These are phyloP conservation scores for Pipistrellus pygmaeus DNA, from an alignment of 2,797 vertebrate species.

Conservation along the genomic window DNA sequence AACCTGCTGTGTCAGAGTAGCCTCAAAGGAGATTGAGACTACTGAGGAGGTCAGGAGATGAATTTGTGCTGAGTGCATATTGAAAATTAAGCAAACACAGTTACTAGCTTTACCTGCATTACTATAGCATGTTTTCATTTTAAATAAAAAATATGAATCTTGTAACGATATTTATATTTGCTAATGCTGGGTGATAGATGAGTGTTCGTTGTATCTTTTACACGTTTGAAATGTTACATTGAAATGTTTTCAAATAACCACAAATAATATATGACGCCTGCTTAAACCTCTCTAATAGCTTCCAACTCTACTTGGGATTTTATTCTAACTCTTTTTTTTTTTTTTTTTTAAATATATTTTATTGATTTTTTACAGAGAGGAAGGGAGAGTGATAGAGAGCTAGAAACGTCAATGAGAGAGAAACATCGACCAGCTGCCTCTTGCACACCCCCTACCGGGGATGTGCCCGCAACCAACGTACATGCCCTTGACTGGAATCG, in stretches of 20 bases:
- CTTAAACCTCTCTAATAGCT: conserved; percentile 22
- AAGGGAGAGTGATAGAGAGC: too few relatives aligned
- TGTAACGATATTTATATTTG: neutral
- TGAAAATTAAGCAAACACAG: neutral
- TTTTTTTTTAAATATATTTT: too few relatives aligned
- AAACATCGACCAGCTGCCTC: too few relatives aligned
- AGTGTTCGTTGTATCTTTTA: neutral
- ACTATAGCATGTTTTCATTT: conserved; percentile 1
- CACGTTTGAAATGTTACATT: conserved; percentile 16
- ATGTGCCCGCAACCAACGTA: too few relatives aligned
- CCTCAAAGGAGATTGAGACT: neutral
- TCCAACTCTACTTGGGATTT: conserved; percentile 3
- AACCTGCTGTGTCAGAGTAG: neutral
- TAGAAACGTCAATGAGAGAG: too few relatives aligned
- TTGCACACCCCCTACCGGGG: too few relatives aligned
- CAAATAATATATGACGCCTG: conserved; percentile 8
- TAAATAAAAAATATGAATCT: neutral
- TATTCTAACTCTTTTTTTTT: neutral
- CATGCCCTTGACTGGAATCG: too few relatives aligned
- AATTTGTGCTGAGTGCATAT: neutral
- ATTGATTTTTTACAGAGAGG: too few relatives aligned
- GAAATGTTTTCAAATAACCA: conserved; percentile 29
- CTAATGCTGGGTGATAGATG: neutral
- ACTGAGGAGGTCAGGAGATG: neutral
- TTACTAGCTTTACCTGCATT: neutral